A percentile compares a stretch with the other conserved stretches of the same genome.
Conservation (phyloP, 2,888 invertebrate genomes). For the Drosophila prolongata region DNA sequence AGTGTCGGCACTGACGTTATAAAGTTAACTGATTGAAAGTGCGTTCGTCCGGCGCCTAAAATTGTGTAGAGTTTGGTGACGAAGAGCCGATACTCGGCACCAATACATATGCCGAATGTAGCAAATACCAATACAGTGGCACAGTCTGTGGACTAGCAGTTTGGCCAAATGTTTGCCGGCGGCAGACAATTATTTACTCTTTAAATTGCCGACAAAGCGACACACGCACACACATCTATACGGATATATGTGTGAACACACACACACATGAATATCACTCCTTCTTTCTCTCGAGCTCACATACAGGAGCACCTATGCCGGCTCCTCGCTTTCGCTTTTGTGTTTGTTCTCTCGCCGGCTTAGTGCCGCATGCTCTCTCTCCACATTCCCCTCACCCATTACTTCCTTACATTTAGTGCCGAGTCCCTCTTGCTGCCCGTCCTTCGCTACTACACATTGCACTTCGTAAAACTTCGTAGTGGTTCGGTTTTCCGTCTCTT, state of each 20-base stretch:
- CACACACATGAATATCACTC: slow-evolving; percentile 7
- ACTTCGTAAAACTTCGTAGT: slow-evolving; percentile 2
- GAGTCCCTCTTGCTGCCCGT: neutral
- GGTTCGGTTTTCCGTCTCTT: slow-evolving; percentile 32
- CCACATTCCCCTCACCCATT: neutral
- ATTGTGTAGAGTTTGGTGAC: slow-evolving; percentile 74
- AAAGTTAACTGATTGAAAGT: slow-evolving; percentile 78
- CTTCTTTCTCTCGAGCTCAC: slow-evolving; percentile 15
- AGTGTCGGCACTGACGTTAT: slow-evolving; percentile 70
- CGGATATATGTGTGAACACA: slow-evolving; percentile 3
- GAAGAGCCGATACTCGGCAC: slow-evolving; percentile 38
- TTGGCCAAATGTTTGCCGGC: slow-evolving; percentile 55
- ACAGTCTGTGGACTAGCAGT: slow-evolving; percentile 41
- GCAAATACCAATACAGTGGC: slow-evolving; percentile 16
- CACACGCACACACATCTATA: slow-evolving; percentile 21
- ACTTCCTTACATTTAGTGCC: neutral
- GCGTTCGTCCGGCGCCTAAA: slow-evolving; percentile 71
- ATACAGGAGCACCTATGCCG: slow-evolving; percentile 34
- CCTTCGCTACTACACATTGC: neutral
- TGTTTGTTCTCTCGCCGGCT: slow-evolving; percentile 65
- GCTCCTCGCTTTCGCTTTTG: slow-evolving; percentile 76
- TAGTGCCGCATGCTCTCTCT: slow-evolving; percentile 35
- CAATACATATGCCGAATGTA: slow-evolving; percentile 13
- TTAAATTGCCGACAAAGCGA: slow-evolving; percentile 61
- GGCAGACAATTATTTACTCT: slow-evolving; percentile 62